These are phyloP conservation scores for Ceriagrion tenellum DNA, from an alignment of 2,888 invertebrate genomes.

Conservation along the genomic window DNA sequence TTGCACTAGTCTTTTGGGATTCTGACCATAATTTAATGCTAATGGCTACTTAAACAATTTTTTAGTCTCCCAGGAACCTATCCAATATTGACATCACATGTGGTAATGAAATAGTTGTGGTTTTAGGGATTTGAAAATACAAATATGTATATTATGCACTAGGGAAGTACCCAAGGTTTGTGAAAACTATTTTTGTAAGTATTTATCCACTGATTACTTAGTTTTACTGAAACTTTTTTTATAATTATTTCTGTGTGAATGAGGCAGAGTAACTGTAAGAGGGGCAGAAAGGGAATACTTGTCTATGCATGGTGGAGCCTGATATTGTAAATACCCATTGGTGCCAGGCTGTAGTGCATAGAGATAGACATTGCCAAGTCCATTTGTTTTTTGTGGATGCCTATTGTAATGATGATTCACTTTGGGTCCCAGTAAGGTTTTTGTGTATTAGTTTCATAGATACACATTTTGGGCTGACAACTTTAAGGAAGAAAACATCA, in stretches of 20 bases:
- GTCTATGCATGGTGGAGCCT: slow-evolving; percentile 48
- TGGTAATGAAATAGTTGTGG: slow-evolving; percentile 12
- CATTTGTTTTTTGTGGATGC: slow-evolving; percentile 7
- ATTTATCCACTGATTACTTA: slow-evolving; percentile 64
- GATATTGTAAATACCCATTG: slow-evolving; percentile 61
- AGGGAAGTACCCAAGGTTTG: slow-evolving; percentile 52
- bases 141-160: slow-evolving; percentile 40
- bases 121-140: slow-evolving; percentile 51
- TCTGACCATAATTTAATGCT: slow-evolving; percentile 51
- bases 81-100: slow-evolving; percentile 61
- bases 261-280: slow-evolving; percentile 37
- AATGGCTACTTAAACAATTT: slow-evolving; percentile 56
- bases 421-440: slow-evolving; percentile 34
- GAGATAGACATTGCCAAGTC: slow-evolving; percentile 22
- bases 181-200: slow-evolving; percentile 66
- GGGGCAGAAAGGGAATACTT: background rate
- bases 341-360: slow-evolving; percentile 43
- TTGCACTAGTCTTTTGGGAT: slow-evolving; percentile 64
- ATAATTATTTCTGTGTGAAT: slow-evolving; percentile 62
- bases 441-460: slow-evolving; percentile 33
- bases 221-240: slow-evolving; percentile 60
- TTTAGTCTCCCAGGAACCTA: slow-evolving; percentile 48
- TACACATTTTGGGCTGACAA: slow-evolving; percentile 22
- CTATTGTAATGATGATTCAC: slow-evolving; percentile 12
- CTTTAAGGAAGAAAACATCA: background rate